phyloP scores from a whole-genome alignment of 2,797 vertebrate genomes.

The Nyctibius grandis region DNA sequence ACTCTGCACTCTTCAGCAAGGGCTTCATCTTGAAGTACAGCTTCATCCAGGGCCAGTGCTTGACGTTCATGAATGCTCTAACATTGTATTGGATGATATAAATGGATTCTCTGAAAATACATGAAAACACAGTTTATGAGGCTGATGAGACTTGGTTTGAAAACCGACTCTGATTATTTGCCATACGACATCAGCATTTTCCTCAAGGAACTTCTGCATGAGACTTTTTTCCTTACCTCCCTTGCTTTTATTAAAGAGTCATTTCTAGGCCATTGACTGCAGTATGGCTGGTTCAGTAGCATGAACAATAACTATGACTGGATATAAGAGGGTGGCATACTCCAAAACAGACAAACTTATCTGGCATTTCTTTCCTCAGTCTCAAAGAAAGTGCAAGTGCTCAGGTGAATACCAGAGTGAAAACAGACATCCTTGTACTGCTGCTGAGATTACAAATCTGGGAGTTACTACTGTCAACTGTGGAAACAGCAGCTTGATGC shows the following conservation, averaged over 20 bases:
- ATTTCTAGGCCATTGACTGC: not conserved
- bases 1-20: conserved; percentile 75
- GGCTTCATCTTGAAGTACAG: conserved; percentile 79
- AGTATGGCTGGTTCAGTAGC: not conserved
- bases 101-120: conserved; percentile 75
- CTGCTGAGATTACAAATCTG: not conserved
- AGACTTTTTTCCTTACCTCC: not conserved
- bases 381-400: not conserved
- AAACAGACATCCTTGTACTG: not conserved
- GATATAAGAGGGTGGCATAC: not conserved
- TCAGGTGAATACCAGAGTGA: not conserved
- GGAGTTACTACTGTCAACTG: not conserved
- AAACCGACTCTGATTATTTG: not conserved
- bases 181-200: not conserved
- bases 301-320: not conserved
- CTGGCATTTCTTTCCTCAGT: not conserved
- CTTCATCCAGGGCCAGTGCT: conserved; percentile 86
- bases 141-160: not conserved
- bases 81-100: conserved; percentile 85
- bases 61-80: conserved; percentile 90
- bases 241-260: not conserved
- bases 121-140: not conserved
- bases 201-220: not conserved
- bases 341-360: not conserved
- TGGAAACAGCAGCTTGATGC: not conserved